Base-by-base conservation (phyloP, 2,888 invertebrate species). In the Tiliacea citrago region DNA sequence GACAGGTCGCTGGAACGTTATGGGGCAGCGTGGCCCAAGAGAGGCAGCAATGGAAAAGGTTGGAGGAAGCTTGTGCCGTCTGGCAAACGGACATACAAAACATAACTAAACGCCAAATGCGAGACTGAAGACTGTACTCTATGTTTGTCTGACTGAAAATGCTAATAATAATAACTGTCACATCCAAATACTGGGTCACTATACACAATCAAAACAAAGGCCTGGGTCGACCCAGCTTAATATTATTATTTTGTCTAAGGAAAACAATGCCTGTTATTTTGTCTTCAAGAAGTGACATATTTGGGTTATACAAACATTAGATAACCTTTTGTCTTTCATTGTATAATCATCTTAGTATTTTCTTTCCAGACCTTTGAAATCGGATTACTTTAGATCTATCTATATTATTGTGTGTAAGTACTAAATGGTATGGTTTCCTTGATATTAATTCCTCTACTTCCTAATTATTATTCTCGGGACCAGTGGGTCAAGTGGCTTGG, bases 191-290 rank as follows among this genome's bases (percentile, higher is more conserved):
- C 24, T 39, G 29, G 21, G 10, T 12, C 47, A 24, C 8, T 24
- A 35, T 6, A 18, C 18, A 47, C 18, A n/a, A 2, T 12, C 18
- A 18, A 42, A 29, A 49, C 74, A 74, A 74, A 58, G n/a, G n/a
- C 10, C 13, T n/a, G n/a, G 3, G 42, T 29, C 29, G 24, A 73
- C 75, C 51, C 21, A 16, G 21, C n/a, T 45, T 13, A 49, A 24
- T 16, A 60, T 74, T 58, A 42, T 53, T 45, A 51, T 75, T 45
- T 74, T 45, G 16, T 61, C 7, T 35, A 18, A 29, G 73, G 42
- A 60, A 42, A 18, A 24, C 45, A 60, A 51, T 73, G 18, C 29
- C 49, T 24, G 18, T 74, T 74, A 74, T 73, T 39, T 45, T 74
- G 18, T 49, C 24, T 29, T 24, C n/a, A 53, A 24, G 3, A 6